Conservation (phyloP, 1,140 invertebrate species). For the Cheumatopsyche charites region DNA sequence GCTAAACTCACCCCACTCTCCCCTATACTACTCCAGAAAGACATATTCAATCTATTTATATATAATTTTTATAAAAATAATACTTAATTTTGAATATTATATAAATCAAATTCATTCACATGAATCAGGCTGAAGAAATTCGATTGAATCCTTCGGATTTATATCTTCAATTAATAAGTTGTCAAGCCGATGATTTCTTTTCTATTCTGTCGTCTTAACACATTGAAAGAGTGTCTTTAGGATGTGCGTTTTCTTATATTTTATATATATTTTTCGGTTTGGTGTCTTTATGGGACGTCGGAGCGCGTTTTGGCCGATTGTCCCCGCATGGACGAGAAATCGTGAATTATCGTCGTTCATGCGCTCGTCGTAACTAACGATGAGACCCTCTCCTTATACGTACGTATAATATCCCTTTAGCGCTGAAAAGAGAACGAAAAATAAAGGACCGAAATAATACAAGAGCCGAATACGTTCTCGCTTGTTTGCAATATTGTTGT, state of each 20-base stretch:
- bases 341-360: constrained; percentile 48
- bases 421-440: constrained; percentile 4
- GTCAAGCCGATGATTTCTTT: too few species aligned
- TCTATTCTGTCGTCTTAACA: not conserved
- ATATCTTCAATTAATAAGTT: not conserved
- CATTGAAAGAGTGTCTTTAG: not conserved
- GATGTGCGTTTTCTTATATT: not conserved
- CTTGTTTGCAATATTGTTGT: constrained; percentile 38
- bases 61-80: not conserved
- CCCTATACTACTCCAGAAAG: constrained; percentile 15
- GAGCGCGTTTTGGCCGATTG: constrained; percentile 45
- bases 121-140: too few species aligned
- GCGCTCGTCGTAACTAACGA: constrained; percentile 47
- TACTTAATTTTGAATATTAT: not conserved
- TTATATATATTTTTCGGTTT: not conserved
- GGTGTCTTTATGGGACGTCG: constrained; percentile 28
- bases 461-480: constrained; percentile 37
- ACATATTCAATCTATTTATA: not conserved
- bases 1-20: constrained; percentile 39
- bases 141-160: too few species aligned
- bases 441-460: constrained; percentile 21
- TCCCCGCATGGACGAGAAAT: constrained; percentile 48
- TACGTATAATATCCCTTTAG: constrained; percentile 2
- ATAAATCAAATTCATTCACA: too few species aligned
- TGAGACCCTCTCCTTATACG: constrained; percentile 44